Evolutionary conservation across 2,888 invertebrate species (phyloP), one percentile per base, ranked within the genome.

Genomic region (Leptura quadrifasciata): DNA sequence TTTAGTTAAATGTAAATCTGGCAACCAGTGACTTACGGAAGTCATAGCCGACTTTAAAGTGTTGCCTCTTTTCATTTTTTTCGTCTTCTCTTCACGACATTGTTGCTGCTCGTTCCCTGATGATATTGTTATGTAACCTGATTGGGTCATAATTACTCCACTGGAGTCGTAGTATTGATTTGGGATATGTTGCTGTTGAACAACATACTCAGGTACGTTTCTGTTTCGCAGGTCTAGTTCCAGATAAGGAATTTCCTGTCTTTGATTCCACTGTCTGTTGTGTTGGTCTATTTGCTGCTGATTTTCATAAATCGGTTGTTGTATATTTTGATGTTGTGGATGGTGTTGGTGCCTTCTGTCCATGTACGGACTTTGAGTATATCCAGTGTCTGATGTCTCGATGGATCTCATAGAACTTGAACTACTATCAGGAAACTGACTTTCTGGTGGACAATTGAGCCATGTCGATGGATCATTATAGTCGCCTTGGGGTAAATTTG

Each of bases 11-110:
- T 96, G 95, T 77, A 94, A 89, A 87, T 96, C 96, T 0, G 96
- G 96, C 71, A 97, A 88, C 93, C 96, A 94, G 80, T 93, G 94
- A 84, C 93, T 95, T 85, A 95, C 93, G 0, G 95, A 94, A 84
- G 92, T 94, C 94, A 95, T 95, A 0, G 95, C 95, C 60, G 94
- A 94, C 89, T 95, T 95, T 10, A 85, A 87, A 0, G 95, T 94
- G 15, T 92, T 91, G 10, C 94, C 93, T 78, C 94, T 89, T 88
- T 93, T 93, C 39, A 94, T 91, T 86, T 94, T 95, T 87, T 94
- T 88, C 74, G 91, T 88, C 85, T 93, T 94, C 52, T 92, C 92
- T 61, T 90, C 89, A 27, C 87, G 87, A 17, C 75, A 78, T 9
- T 84, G 79, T 80, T 89, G 89, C 55, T 87, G 78, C 80, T 90